Evolutionary conservation across 2,888 invertebrate species (phyloP), one percentile per base, ranked within the genome.

Genomic region (Cheiracanthium punctorium): DNA sequence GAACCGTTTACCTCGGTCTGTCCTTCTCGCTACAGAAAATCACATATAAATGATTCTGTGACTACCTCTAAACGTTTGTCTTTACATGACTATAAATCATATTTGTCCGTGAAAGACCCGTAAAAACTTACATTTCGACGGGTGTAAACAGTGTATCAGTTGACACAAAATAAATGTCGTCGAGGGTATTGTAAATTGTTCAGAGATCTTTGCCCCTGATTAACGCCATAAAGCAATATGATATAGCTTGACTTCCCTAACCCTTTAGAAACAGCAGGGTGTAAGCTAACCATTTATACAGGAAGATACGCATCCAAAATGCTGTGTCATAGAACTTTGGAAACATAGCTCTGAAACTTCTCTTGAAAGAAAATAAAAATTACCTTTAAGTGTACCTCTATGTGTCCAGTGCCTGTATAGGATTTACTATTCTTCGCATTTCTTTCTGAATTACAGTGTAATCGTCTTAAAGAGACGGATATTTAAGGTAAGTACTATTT

Each of bases 161-260:
- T 48, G n/a, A 17, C 10, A 4, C 30, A 29, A 29, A 32, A 70
- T 71, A 43, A 41, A 71, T 28, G 71, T 43, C 71, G 17, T 71
- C 24, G 17, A 43, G 24, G 14, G 5, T 28, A 24, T 14, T 43
- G 41, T 71, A 71, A 70, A 70, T 70, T 20, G 33, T 41, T 37
- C 28, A 24, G 37, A 41, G 41, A n/a, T 12, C 8, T 20, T 8
- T 24, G 37, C 24, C 24, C 20, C 41, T 69, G 14, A 32, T 70
- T 70, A 7, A 14, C 24, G n/a, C 70, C n/a, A 70, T 37, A 24
- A 41, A 70, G 70, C 24, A 70, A 37, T 69, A 69, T 30, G 30
- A 69, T 65, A 28, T n/a, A n/a, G 17, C 17, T n/a, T 17, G 69
- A n/a, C 69, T 52, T 10, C 24, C 52, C 52, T n/a, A 10, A 17